Conservation (phyloP, 2,888 invertebrate species). For the Lithosia quadra region DNA sequence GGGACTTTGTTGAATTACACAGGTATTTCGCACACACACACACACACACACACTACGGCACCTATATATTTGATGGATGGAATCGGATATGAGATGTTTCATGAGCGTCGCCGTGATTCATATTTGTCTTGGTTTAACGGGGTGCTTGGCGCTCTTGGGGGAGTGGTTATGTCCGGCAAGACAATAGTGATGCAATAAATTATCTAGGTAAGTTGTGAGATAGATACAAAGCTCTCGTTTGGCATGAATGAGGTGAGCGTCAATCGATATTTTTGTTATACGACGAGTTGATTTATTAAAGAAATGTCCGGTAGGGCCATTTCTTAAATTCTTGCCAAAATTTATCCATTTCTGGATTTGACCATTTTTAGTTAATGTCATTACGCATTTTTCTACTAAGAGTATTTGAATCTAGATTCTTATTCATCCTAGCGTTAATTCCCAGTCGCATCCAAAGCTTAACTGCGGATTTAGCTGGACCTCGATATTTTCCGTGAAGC, state of each 20-base stretch:
- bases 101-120: conserved; percentile 5
- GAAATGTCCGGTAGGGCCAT: neutral
- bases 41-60: neutral
- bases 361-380: too few species aligned
- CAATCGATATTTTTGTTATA: neutral
- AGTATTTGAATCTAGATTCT: too few species aligned
- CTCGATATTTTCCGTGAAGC: too few species aligned
- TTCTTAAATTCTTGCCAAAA: too few species aligned
- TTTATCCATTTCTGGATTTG: too few species aligned
- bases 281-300: neutral
- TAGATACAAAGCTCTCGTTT: neutral
- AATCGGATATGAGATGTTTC: conserved; percentile 38
- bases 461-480: too few species aligned
- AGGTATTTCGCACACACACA: conserved; percentile 37
- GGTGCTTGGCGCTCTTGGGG: neutral
- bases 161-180: neutral
- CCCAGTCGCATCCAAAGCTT: too few species aligned
- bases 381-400: too few species aligned
- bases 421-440: too few species aligned
- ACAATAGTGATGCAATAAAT: neutral
- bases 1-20: conserved; percentile 35
- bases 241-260: neutral
- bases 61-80: conserved; percentile 40
- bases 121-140: conserved; percentile 6
- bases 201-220: neutral